phyloP scores from a whole-genome alignment of 2,888 invertebrate species.

The Cactoblastis cactorum region DNA sequence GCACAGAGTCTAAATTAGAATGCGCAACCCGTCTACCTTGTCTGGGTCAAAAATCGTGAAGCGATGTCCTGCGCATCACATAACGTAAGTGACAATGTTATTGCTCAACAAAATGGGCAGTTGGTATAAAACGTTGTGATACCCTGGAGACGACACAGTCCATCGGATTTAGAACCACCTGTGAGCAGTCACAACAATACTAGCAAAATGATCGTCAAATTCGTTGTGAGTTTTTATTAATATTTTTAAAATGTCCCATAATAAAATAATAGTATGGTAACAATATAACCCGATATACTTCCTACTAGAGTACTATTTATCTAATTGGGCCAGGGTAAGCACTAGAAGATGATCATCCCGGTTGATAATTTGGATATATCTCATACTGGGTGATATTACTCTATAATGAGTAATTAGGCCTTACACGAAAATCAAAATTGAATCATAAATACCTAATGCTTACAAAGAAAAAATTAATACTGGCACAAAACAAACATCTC shows the following conservation, averaged over 20 bases:
- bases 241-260: too few relatives aligned
- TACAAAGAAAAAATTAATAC: not conserved
- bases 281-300: not conserved
- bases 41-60: constrained; percentile 67
- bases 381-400: too few relatives aligned
- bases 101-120: constrained; percentile 61
- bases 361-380: too few relatives aligned
- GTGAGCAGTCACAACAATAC: constrained; percentile 67
- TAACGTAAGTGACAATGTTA: constrained; percentile 33
- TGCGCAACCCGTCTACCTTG: constrained; percentile 54
- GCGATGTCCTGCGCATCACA: constrained; percentile 66
- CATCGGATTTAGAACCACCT: constrained; percentile 47
- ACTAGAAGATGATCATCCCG: too few relatives aligned
- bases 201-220: constrained; percentile 77
- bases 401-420: too few relatives aligned
- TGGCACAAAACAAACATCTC: not conserved
- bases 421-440: too few relatives aligned
- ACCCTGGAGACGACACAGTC: constrained; percentile 64
- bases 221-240: constrained; percentile 54
- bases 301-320: too few relatives aligned
- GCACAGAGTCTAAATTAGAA: constrained; percentile 71
- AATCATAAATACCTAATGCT: too few relatives aligned
- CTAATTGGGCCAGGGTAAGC: too few relatives aligned
- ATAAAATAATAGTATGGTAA: too few relatives aligned
- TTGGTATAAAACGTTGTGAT: constrained; percentile 65